These are phyloP conservation scores for Siniperca undulata DNA, from an alignment of 2,797 vertebrate species.

Conservation along the genomic window DNA sequence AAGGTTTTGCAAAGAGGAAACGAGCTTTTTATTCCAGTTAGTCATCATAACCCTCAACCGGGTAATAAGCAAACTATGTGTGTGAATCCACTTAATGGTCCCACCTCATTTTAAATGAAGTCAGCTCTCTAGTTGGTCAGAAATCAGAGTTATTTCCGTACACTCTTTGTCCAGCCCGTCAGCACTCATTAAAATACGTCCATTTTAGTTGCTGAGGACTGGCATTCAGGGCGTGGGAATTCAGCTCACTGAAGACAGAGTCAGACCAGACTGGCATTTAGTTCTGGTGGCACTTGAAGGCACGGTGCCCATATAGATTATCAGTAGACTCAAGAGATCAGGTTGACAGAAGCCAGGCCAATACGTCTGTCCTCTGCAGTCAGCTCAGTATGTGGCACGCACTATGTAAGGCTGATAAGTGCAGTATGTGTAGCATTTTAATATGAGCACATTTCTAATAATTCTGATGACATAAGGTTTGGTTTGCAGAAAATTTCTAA, in stretches of 20 bases:
- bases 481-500: neutral
- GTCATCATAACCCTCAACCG: conserved; percentile 25
- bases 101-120: conserved; percentile 18
- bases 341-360: conserved; percentile 49
- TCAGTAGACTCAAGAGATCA: conserved; percentile 37
- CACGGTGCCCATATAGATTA: conserved; percentile 30
- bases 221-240: conserved; percentile 61
- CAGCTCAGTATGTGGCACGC: neutral
- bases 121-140: conserved; percentile 7
- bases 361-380: conserved; percentile 4
- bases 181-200: conserved; percentile 60
- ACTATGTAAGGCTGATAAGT: neutral
- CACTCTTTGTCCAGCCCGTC: conserved; percentile 61
- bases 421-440: neutral
- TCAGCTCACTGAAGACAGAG: neutral
- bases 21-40: conserved; percentile 1
- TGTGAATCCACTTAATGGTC: conserved; percentile 28
- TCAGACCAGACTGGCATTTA: conserved; percentile 50
- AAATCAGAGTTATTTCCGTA: conserved; percentile 49
- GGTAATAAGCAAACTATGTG: conserved; percentile 26
- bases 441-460: neutral
- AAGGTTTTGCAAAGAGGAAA: conserved; percentile 46
- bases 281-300: conserved; percentile 37
- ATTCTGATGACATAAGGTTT: neutral
- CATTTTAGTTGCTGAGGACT: conserved; percentile 44